phyloP scores from a whole-genome alignment of 2,797 vertebrate genomes.

The Coilia nasus region DNA sequence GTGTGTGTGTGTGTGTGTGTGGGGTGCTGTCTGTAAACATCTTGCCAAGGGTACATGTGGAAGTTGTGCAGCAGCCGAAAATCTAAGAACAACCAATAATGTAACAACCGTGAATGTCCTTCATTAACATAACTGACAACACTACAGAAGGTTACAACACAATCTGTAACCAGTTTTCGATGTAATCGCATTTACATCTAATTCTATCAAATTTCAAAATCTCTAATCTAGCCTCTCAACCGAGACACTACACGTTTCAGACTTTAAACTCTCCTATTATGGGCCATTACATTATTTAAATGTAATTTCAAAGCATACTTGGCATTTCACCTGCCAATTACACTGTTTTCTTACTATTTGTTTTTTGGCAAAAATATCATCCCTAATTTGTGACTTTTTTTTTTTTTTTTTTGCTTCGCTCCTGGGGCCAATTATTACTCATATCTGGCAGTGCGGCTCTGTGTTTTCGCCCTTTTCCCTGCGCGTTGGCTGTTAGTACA shows the following conservation, averaged over 20 bases:
- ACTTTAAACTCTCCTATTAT: not conserved
- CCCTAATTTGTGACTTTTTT: not conserved
- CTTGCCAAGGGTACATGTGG: slow-evolving; percentile 1
- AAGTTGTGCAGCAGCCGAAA: not conserved
- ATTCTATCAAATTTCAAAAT: not conserved
- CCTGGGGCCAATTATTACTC: not conserved
- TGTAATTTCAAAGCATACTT: not conserved
- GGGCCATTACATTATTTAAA: not conserved
- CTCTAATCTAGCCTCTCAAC: not conserved
- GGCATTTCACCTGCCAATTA: not conserved
- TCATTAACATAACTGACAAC: not conserved
- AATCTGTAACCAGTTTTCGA: not conserved
- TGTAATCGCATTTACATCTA: not conserved
- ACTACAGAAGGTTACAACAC: not conserved
- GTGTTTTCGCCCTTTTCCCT: not conserved
- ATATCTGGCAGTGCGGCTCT: not conserved
- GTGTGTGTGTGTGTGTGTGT: slow-evolving; percentile 22
- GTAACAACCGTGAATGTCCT: not conserved
- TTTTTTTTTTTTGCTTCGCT: not conserved
- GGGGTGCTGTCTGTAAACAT: slow-evolving; percentile 14
- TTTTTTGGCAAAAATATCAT: not conserved
- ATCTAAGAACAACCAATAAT: slow-evolving; percentile 16
- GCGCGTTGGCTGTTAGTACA: not conserved
- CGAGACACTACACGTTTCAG: not conserved
- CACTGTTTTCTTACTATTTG: not conserved